Conservation (phyloP, 1,140 invertebrate genomes). For the Limonius californicus region DNA sequence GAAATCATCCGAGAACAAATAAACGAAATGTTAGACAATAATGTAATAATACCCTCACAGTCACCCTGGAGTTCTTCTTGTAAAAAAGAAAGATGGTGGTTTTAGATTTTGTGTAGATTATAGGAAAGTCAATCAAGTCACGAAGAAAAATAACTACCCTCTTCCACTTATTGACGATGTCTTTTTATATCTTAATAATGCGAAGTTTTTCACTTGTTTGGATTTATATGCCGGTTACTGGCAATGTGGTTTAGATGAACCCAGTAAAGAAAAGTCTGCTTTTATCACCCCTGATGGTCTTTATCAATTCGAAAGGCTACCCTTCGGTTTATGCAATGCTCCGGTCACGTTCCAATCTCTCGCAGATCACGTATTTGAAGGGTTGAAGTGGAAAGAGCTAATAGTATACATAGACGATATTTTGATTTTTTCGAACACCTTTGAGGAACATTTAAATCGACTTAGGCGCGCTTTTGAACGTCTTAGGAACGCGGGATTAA, state of each 20-base stretch:
- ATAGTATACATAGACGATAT: constrained; percentile 23
- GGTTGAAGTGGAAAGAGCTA: constrained; percentile 24
- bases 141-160: constrained; percentile 47
- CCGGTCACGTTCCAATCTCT: constrained; percentile 26
- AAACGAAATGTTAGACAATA: constrained; percentile 26
- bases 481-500: neutral
- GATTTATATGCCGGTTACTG: constrained; percentile 51
- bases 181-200: constrained; percentile 41
- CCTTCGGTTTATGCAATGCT: constrained; percentile 30
- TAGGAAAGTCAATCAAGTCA: constrained; percentile 43
- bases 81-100: constrained; percentile 21
- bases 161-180: constrained; percentile 50
- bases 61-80: constrained; percentile 23
- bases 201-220: constrained; percentile 41
- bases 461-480: neutral
- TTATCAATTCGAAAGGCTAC: constrained; percentile 30
- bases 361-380: constrained; percentile 23
- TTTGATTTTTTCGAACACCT: neutral
- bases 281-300: constrained; percentile 36
- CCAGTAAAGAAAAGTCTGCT: constrained; percentile 46
- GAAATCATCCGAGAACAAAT: constrained; percentile 27
- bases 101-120: constrained; percentile 27
- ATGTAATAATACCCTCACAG: constrained; percentile 5
- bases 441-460: neutral
- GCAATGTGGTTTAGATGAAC: constrained; percentile 38